Base-by-base conservation (phyloP, 2,888 invertebrate species). In the Leptopilina myrica region DNA sequence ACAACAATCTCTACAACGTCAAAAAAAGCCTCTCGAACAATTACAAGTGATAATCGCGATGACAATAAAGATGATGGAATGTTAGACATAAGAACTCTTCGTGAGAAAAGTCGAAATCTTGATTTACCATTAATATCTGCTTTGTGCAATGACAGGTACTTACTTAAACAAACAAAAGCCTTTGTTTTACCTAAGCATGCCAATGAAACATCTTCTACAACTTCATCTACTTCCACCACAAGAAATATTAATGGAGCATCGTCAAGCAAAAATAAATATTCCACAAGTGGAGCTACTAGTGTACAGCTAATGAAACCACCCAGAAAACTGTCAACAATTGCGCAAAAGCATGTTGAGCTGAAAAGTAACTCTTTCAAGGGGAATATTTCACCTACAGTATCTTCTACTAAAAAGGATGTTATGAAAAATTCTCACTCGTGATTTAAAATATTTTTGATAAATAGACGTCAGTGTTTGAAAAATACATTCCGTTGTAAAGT, bases 81-180 rank as follows among this genome's bases (percentile, higher is more conserved):
- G 85, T 91, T 96, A 82, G 97, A 97, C 92, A 97, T 97, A 87
- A 95, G 96, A 89, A 95, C 96, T 85, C 93, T 98, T 82, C 94
- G 97, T 80, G 97, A 97, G 92, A 97, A 97, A 92, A 97, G 97
- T 92, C 96, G 96, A 90, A 96, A 97, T 90, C 93, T 98, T 88
- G 97, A 98, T 92, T 93, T 98, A 91, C 98, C 98, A 26, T 93
- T 98, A 81, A 98, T 98, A 89, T 96, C 97, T 80, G 98, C 98
- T 14, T 93, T 98, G 86, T 98, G 98, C 93, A 98, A 98, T 91
- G 98, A 98, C 92, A 95, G 96, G 80, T 96, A 97, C 80, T 93
- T 98, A 88, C 93, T 97, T 80, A 97, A 97, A 92, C 97, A 97
- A 92, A 97, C 97, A 76, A 97, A 97, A 92, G 96, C 97, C 33